A percentile compares a stretch with the other conserved stretches of the same genome.
phyloP scores from a whole-genome alignment of 1,140 invertebrate species.

The Melitaea cinxia region DNA sequence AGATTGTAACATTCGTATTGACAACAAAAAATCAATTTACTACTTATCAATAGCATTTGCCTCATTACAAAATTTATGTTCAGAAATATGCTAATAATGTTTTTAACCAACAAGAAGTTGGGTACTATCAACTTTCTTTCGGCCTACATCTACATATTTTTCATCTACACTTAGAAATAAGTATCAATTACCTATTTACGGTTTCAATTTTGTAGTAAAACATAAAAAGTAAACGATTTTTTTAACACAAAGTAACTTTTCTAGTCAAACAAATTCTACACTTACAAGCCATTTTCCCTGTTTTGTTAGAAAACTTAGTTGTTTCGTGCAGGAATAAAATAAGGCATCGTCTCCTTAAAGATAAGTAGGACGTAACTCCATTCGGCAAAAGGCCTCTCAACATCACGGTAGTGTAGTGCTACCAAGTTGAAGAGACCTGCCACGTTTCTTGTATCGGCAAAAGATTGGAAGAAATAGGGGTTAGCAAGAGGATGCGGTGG shows the following conservation, averaged over 20 bases:
- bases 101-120: no score
- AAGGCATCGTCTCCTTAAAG: conserved; percentile 73
- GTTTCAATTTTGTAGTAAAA: no score
- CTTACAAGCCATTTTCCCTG: conserved; percentile 55
- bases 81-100: no score
- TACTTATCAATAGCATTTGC: no score
- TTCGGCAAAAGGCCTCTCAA: conserved; percentile 76
- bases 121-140: no score
- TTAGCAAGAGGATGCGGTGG: conserved; percentile 51
- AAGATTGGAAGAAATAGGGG: conserved; percentile 58
- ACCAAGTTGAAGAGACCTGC: conserved; percentile 61
- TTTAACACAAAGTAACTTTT: background rate
- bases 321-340: conserved; percentile 66
- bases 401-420: conserved; percentile 58
- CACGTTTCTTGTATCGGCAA: conserved; percentile 54
- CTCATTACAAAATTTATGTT: no score
- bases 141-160: no score
- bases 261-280: conserved; percentile 24
- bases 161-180: no score
- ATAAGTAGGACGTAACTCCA: conserved; percentile 79
- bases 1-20: no score
- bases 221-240: background rate
- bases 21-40: no score
- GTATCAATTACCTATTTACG: no score
- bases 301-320: conserved; percentile 62